Evolutionary conservation across 2,888 invertebrate species (phyloP).

Genomic region (Gymnocheta viridis): DNA sequence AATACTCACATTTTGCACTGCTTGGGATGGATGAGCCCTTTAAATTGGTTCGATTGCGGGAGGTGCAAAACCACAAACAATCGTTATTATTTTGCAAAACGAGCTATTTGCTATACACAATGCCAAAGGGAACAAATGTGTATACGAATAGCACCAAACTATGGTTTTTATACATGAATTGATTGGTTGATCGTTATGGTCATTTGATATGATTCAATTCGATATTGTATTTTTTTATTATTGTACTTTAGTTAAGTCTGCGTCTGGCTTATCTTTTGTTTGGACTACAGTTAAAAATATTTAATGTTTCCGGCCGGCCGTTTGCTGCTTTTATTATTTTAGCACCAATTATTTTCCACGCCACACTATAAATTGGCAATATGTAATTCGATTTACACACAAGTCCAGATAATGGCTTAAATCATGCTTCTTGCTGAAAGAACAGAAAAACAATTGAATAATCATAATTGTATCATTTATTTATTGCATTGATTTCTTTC

Average conservation of each 20-base stretch:
- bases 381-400: constrained; percentile 80
- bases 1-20: constrained; percentile 42
- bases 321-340: constrained; percentile 41
- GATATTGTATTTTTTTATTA: constrained; percentile 57
- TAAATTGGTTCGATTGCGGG: constrained; percentile 67
- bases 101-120: constrained; percentile 37
- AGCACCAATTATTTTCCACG: constrained; percentile 70
- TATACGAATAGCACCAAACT: not conserved
- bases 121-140: not conserved
- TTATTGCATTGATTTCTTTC: constrained; percentile 17
- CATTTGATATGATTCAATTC: constrained; percentile 32
- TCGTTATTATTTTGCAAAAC: constrained; percentile 67
- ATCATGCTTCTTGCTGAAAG: constrained; percentile 54
- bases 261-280: constrained; percentile 39
- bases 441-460: constrained; percentile 15
- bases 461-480: constrained; percentile 31
- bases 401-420: constrained; percentile 70
- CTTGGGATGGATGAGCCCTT: constrained; percentile 27
- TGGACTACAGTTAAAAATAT: constrained; percentile 8
- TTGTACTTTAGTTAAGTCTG: constrained; percentile 37
- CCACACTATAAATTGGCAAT: constrained; percentile 79
- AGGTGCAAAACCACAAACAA: constrained; percentile 68
- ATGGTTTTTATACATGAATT: constrained; percentile 1
- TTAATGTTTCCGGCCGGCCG: constrained; percentile 31
- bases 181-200: constrained; percentile 35